These are phyloP conservation scores for Ophiothrix spiculata DNA, from an alignment of 35 echinoderm and acorn worm species.

Conservation along the genomic window DNA sequence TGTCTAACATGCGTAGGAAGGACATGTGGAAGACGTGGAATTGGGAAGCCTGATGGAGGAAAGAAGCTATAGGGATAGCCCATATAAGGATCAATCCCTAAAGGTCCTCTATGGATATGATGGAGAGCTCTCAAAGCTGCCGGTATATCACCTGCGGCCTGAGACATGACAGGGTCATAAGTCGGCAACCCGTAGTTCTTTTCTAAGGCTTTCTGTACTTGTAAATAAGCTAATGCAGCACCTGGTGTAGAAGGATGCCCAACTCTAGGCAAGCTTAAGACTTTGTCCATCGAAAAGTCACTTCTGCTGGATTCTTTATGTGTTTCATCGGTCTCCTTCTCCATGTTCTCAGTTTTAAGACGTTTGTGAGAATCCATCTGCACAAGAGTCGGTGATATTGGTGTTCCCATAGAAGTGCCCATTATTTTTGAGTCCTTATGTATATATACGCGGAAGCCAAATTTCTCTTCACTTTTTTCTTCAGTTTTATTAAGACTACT, in stretches of 20 bases:
- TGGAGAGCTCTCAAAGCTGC: constrained; percentile 36
- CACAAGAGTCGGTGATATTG: not conserved
- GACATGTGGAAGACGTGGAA: not conserved
- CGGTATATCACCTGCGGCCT: constrained; percentile 33
- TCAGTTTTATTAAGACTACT: not conserved
- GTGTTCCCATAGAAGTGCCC: not conserved
- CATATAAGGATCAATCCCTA: constrained; percentile 32
- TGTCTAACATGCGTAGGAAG: constrained; percentile 16
- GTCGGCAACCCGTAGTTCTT: constrained; percentile 9
- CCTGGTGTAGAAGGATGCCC: not conserved
- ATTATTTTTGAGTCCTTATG: constrained; percentile 13
- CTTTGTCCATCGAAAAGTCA: constrained; percentile 24
- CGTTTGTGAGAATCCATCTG: not conserved
- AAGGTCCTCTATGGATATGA: constrained; percentile 3
- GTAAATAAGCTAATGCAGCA: not conserved
- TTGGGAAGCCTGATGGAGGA: constrained; percentile 15
- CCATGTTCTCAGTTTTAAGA: not conserved
- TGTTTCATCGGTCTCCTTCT: not conserved
- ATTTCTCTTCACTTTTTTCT: not conserved
- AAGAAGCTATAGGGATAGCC: constrained; percentile 53
- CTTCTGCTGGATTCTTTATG: not conserved
- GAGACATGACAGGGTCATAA: constrained; percentile 24
- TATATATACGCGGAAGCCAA: constrained; percentile 30
- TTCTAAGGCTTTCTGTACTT: constrained; percentile 22
- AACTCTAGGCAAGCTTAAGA: constrained; percentile 17